Evolutionary conservation across 2,113 vertebrate species (phyloP), one percentile per base, ranked within the genome.

Genomic region (Serilophus lunatus): DNA sequence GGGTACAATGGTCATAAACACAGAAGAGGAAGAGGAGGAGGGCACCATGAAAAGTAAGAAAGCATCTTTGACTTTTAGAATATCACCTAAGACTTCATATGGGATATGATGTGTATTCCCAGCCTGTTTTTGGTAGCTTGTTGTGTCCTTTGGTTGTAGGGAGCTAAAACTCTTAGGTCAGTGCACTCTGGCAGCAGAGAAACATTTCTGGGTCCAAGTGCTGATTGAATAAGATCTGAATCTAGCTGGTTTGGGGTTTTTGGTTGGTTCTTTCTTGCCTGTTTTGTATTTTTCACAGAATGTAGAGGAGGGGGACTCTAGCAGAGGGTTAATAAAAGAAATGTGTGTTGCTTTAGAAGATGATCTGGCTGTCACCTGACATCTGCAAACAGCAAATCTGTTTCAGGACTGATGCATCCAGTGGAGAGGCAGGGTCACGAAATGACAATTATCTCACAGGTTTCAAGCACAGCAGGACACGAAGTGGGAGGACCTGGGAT

Each of bases 1-100:
- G 92, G 99, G 99, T 56, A 99, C 99, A 61, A 99, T 99, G 99
- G 98, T 99, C 93, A 99, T 99, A 96, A 99, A 99, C 95, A 68
- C 97, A 0, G 98, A 99, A 18, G 98, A 99, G 0, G 98, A 99
- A 20, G 99, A 99, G 61, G 98, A 98, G 68, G 98, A 98, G 20
- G 99, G 99, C 20, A 99, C 99, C 9, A 99, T 99, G 99, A 99
- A 99, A 96, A 98, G 98, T 98, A 98, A 98, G 99, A 88, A 94
- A 76, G 14, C 35, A 5, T 50, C 63, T 93, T 61, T 71, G 80
- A 40, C 19, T 28, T 65, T 1, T 25, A 18, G 64, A 72, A 7
- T 35, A 29, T 65, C 35, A 5, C 31, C 57, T 40, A 31, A 44
- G 12, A 8, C 1, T 11, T 82, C 18, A 1, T 28, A 13, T 64